Conservation (phyloP, 1,140 invertebrate genomes). For the Ceratoteleas bidentatus region DNA sequence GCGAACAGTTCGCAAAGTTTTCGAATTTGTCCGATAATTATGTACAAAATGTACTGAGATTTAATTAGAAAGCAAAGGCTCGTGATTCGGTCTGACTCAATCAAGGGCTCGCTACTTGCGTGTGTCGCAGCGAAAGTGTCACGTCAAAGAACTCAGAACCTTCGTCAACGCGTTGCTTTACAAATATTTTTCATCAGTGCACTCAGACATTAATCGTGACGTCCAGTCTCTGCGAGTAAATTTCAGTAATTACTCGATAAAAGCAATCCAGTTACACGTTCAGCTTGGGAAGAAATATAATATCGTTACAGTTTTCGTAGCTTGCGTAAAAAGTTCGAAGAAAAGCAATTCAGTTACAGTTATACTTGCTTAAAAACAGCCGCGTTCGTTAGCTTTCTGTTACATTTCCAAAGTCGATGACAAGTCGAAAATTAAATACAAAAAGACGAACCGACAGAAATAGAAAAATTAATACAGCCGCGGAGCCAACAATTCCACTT, state of each 20-base stretch:
- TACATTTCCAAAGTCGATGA: constrained; percentile 41
- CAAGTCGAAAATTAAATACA: constrained; percentile 43
- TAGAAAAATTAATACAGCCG: constrained; percentile 30
- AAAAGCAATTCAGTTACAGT: constrained; percentile 40
- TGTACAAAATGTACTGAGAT: too few species aligned
- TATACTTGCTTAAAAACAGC: constrained; percentile 29
- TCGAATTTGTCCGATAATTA: constrained; percentile 21
- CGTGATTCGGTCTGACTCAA: constrained; percentile 20
- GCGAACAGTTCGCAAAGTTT: constrained; percentile 9
- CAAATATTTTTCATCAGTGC: constrained; percentile 30
- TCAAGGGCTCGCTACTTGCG: constrained; percentile 24
- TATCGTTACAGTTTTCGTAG: constrained; percentile 24
- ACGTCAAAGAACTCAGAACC: constrained; percentile 9
- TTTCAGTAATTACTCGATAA: constrained; percentile 33
- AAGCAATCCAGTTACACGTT: constrained; percentile 13
- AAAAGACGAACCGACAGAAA: constrained; percentile 12
- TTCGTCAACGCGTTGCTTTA: constrained; percentile 11
- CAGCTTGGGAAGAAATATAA: constrained; percentile 32
- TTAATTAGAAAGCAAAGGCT: too few species aligned
- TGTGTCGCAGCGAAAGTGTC: not conserved
- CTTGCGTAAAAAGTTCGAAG: constrained; percentile 28
- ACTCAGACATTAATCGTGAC: constrained; percentile 22
- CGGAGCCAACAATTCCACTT: constrained; percentile 18
- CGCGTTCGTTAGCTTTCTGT: constrained; percentile 33
- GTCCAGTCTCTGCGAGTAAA: constrained; percentile 2